Conservation (phyloP, 2,888 invertebrate species). For the Diloba caeruleocephala region DNA sequence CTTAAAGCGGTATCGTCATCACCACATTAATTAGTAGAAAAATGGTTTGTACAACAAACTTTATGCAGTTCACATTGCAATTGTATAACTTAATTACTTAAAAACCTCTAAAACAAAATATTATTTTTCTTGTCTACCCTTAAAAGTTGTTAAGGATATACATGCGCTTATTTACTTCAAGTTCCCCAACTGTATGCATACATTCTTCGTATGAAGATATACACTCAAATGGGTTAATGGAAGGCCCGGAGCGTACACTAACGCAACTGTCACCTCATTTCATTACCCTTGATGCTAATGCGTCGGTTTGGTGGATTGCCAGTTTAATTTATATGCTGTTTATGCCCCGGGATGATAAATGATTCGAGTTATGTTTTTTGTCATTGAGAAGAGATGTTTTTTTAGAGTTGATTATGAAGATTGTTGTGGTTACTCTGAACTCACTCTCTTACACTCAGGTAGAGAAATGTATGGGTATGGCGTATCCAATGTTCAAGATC, state of each 20-base stretch:
- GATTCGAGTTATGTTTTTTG: slow-evolving; percentile 72
- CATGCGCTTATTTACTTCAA: background rate
- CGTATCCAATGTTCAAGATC: too few relatives aligned
- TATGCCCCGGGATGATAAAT: slow-evolving; percentile 67
- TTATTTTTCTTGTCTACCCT: too few relatives aligned
- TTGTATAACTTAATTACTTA: too few relatives aligned
- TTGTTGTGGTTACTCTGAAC: slow-evolving; percentile 22
- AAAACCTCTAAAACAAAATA: too few relatives aligned
- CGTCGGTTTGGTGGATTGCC: slow-evolving; percentile 66
- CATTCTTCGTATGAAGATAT: slow-evolving; percentile 41
- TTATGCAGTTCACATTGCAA: too few relatives aligned
- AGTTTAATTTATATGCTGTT: slow-evolving; percentile 73
- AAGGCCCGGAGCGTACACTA: slow-evolving; percentile 42
- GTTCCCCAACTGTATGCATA: slow-evolving; percentile 10
- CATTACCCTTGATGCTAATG: slow-evolving; percentile 59
- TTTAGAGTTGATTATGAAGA: slow-evolving; percentile 34
- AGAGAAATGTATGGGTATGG: too few relatives aligned
- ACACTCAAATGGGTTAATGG: slow-evolving; percentile 48
- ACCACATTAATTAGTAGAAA: too few relatives aligned
- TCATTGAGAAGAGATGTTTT: slow-evolving; percentile 61
- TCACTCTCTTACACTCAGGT: too few relatives aligned
- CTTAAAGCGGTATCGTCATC: too few relatives aligned
- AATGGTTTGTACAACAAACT: too few relatives aligned
- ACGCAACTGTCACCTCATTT: slow-evolving; percentile 63
- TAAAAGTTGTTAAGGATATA: too few relatives aligned